These are phyloP conservation scores for Entelurus aequoreus DNA, from an alignment of 2,113 vertebrate species.

Conservation along the genomic window DNA sequence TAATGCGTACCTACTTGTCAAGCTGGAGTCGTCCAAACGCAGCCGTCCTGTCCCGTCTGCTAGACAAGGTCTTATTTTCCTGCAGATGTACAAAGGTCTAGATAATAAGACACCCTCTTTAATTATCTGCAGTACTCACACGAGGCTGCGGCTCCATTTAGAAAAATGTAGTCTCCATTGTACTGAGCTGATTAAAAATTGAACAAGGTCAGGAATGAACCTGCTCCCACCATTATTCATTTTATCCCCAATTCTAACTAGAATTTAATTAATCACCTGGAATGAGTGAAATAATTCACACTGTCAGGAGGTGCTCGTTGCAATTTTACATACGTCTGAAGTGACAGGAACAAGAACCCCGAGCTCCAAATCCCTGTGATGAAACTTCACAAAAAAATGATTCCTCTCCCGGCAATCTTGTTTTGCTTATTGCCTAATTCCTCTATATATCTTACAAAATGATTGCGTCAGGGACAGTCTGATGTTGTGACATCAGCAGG, in stretches of 20 bases:
- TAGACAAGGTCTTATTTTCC: slow-evolving; percentile 18
- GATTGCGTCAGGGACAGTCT: slow-evolving; percentile 55
- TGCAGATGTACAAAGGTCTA: slow-evolving; percentile 30
- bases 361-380: neutral
- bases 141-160: slow-evolving; percentile 62
- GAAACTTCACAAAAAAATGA: neutral
- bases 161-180: slow-evolving; percentile 56
- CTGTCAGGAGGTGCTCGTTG: slow-evolving; percentile 45
- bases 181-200: slow-evolving; percentile 76
- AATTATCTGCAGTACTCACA: slow-evolving; percentile 67
- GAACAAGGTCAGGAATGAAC: slow-evolving; percentile 74
- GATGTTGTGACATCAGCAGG: slow-evolving; percentile 44
- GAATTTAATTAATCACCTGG: slow-evolving; percentile 70
- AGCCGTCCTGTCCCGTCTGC: slow-evolving; percentile 31
- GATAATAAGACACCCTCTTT: slow-evolving; percentile 47
- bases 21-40: slow-evolving; percentile 29
- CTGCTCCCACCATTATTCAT: slow-evolving; percentile 70
- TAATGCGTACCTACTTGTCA: slow-evolving; percentile 34
- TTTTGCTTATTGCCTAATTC: neutral
- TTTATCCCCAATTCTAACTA: slow-evolving; percentile 68
- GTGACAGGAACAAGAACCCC: slow-evolving; percentile 1
- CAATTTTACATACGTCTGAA: slow-evolving; percentile 20
- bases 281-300: slow-evolving; percentile 64
- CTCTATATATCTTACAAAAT: slow-evolving; percentile 39
- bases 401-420: neutral